phyloP scores from a whole-genome alignment of 2,888 invertebrate species.

The Elgonia sp. region DNA sequence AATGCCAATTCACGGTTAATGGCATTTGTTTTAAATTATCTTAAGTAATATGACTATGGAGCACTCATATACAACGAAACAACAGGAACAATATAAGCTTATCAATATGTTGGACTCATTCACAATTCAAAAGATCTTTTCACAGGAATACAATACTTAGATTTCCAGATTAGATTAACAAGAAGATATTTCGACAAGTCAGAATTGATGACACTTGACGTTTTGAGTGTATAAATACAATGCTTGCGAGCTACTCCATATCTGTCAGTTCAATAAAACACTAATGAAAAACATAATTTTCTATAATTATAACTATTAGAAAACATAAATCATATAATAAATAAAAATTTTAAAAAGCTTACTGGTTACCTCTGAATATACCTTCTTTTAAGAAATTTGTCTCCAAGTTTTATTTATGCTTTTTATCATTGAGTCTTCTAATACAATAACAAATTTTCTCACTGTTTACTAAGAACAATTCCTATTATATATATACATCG shows the following conservation, averaged over 20 bases:
- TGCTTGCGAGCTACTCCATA: neutral
- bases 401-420: too few species aligned
- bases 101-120: constrained; percentile 40
- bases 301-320: too few species aligned
- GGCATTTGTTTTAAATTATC: constrained; percentile 23
- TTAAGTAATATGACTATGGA: constrained; percentile 5
- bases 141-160: constrained; percentile 37
- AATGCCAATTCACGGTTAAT: constrained; percentile 12
- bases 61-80: constrained; percentile 13
- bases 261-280: too few species aligned
- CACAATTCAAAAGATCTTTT: constrained; percentile 49
- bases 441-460: too few species aligned
- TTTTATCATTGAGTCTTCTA: too few species aligned
- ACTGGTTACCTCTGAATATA: too few species aligned
- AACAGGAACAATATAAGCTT: constrained; percentile 40
- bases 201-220: constrained; percentile 46
- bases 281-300: too few species aligned
- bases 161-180: constrained; percentile 45
- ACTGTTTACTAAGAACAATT: too few species aligned
- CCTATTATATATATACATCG: too few species aligned
- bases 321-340: too few species aligned
- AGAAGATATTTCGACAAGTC: constrained; percentile 50
- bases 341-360: too few species aligned
- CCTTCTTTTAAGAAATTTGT: too few species aligned
- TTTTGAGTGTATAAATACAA: neutral